Evolutionary conservation across 2,888 invertebrate species (phyloP).

Genomic region (Sinotaia quadrata): DNA sequence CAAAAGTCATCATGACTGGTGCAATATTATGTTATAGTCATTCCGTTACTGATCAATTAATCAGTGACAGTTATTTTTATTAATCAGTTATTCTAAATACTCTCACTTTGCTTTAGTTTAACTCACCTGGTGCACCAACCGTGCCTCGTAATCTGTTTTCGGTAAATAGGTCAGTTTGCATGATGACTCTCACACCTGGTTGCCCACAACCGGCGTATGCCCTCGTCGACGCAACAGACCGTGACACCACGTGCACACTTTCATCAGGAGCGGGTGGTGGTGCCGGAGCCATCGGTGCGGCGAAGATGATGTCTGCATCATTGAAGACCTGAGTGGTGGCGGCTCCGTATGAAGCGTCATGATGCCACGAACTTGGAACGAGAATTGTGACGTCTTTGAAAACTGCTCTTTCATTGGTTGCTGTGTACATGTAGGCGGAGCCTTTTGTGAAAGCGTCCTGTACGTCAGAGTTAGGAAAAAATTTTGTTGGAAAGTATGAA

Average conservation of each 20-base stretch:
- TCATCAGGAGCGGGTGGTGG: constrained; percentile 9
- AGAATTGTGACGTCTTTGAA: constrained; percentile 77
- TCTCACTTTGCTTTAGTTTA: too few relatives aligned
- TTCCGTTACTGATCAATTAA: too few relatives aligned
- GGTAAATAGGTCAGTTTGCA: constrained; percentile 56
- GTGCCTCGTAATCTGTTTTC: neutral
- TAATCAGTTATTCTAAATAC: too few relatives aligned
- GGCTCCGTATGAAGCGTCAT: constrained; percentile 18
- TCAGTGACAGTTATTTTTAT: too few relatives aligned
- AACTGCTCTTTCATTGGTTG: constrained; percentile 74
- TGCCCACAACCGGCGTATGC: constrained; percentile 57
- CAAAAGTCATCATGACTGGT: too few relatives aligned
- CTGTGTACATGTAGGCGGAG: constrained; percentile 76
- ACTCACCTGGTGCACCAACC: constrained; percentile 17
- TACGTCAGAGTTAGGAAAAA: neutral
- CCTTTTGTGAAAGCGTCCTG: constrained; percentile 76
- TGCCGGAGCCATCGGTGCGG: constrained; percentile 6
- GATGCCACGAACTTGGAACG: constrained; percentile 77
- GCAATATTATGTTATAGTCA: too few relatives aligned
- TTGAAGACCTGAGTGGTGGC: constrained; percentile 39
- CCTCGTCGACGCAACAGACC: constrained; percentile 3
- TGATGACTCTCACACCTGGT: constrained; percentile 53
- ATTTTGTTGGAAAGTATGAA: too few relatives aligned
- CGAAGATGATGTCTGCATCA: constrained; percentile 75
- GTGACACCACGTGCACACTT: neutral